phyloP scores from a whole-genome alignment of 2,888 invertebrate genomes.

The Ashinkailepas kermadecensis region DNA sequence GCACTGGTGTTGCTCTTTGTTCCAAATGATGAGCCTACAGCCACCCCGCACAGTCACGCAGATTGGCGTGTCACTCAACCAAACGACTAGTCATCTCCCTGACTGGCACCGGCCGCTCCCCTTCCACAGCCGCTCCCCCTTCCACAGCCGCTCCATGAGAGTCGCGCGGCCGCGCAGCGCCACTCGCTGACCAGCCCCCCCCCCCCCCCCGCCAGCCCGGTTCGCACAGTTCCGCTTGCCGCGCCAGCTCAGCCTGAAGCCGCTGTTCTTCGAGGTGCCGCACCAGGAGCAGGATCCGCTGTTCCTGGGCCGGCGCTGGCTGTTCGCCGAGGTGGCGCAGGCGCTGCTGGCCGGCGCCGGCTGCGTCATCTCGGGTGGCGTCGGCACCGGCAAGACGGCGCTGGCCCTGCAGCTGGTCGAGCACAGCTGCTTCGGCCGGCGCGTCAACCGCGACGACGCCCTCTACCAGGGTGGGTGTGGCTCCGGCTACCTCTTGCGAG shows the following conservation, averaged over 20 bases:
- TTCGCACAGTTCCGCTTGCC: slow-evolving; percentile 52
- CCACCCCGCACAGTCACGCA: too few relatives aligned
- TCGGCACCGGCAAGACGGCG: slow-evolving; percentile 88
- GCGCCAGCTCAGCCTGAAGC: slow-evolving; percentile 60
- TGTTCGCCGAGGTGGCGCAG: slow-evolving; percentile 62
- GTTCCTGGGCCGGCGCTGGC: slow-evolving; percentile 85
- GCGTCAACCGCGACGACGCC: slow-evolving; percentile 47
- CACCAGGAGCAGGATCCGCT: slow-evolving; percentile 54
- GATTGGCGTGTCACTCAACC: too few relatives aligned
- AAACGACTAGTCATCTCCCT: too few relatives aligned
- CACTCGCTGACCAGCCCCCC: too few relatives aligned
- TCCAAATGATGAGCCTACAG: too few relatives aligned
- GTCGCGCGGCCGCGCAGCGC: too few relatives aligned
- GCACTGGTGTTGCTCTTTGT: too few relatives aligned
- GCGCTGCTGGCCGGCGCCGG: slow-evolving; percentile 48
- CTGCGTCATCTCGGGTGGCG: slow-evolving; percentile 38
- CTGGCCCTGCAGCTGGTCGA: slow-evolving; percentile 87
- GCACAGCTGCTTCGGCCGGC: slow-evolving; percentile 83
- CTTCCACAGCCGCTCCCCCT: too few relatives aligned
- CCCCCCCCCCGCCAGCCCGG: slow-evolving; percentile 42
- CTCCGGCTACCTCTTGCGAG: too few relatives aligned
- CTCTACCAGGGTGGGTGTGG: not conserved
- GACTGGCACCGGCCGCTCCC: too few relatives aligned
- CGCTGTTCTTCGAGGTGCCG: slow-evolving; percentile 81
- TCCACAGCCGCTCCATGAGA: too few relatives aligned